Percentiles rank a stretch among this genome's conserved stretches.
phyloP scores from a whole-genome alignment of 2,113 vertebrate genomes.

The Glaucidium brasilianum region DNA sequence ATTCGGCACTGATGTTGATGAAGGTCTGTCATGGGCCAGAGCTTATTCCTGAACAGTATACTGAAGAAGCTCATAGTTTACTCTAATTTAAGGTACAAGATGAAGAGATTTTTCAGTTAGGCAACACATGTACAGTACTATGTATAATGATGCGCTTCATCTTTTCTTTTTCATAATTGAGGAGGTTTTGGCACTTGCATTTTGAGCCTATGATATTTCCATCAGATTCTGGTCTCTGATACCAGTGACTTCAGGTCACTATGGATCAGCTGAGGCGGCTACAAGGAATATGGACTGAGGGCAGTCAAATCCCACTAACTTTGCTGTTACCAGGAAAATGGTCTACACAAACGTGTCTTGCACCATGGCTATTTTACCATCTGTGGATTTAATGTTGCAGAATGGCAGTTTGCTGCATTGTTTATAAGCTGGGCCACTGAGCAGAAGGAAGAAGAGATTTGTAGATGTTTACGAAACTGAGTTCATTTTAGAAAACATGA shows the following conservation, averaged over 20 bases:
- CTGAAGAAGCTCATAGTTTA: neutral
- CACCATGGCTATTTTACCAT: neutral
- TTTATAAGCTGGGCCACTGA: neutral
- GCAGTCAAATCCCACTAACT: neutral
- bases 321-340: neutral
- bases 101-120: neutral
- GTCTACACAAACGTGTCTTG: neutral
- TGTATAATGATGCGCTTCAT: neutral
- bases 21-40: neutral
- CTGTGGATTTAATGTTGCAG: neutral
- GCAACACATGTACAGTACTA: neutral
- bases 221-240: neutral
- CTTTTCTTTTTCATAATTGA: neutral
- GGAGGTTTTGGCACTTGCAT: neutral
- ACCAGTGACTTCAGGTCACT: neutral
- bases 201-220: neutral
- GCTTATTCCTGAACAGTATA: neutral
- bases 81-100: neutral
- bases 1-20: neutral
- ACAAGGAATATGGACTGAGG: neutral
- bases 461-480: neutral
- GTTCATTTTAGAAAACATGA: neutral
- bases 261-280: neutral
- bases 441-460: neutral
- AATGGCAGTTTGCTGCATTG: neutral